Evolutionary conservation across 2,113 vertebrate genomes (phyloP).

Genomic region (Equus quagga): DNA sequence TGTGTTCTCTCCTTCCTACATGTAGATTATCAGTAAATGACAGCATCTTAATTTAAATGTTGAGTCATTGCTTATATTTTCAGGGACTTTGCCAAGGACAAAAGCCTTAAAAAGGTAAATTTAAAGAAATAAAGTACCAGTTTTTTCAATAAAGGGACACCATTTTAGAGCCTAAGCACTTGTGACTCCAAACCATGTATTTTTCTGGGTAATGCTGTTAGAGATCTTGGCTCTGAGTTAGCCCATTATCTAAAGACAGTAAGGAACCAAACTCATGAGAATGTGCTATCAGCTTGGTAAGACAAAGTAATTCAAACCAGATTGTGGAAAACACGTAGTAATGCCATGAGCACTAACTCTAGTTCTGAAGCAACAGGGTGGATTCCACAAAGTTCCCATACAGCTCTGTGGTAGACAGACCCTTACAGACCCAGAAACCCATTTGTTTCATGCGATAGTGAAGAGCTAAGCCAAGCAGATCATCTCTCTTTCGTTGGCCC

Average conservation of each 20-base stretch:
- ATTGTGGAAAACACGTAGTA: not conserved
- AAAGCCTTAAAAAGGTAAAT: not conserved
- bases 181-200: not conserved
- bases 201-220: not conserved
- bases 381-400: not conserved
- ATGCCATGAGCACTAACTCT: not conserved
- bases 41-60: not conserved
- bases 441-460: not conserved
- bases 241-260: not conserved
- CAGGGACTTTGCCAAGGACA: not conserved
- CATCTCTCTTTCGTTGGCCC: not conserved
- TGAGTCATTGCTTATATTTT: not conserved
- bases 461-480: no score
- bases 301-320: not conserved
- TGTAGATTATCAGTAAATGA: not conserved
- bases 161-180: not conserved
- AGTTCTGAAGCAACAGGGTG: not conserved
- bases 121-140: not conserved
- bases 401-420: not conserved
- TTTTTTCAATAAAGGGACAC: not conserved
- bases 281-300: not conserved
- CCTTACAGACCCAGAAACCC: not conserved
- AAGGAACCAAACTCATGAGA: not conserved
- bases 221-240: not conserved
- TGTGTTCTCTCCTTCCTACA: no score